Conservation (phyloP, 2,797 vertebrate species). For the Muraenolepis orangiensis region DNA sequence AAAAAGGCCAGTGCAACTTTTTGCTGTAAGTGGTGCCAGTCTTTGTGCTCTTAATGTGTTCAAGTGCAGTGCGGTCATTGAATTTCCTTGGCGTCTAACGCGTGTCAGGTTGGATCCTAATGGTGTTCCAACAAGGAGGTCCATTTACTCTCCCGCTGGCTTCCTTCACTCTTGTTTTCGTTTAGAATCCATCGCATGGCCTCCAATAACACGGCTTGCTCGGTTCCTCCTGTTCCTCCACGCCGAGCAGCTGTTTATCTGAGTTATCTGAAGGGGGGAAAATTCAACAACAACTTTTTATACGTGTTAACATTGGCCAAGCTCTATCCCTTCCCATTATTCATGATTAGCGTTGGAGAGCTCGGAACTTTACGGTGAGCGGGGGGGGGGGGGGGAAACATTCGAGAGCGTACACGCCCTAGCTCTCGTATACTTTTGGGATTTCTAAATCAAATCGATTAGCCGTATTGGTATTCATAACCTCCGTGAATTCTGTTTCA, state of each 20-base stretch:
- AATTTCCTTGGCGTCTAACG: conserved; percentile 77
- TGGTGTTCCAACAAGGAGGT: conserved; percentile 26
- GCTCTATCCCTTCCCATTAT: background rate
- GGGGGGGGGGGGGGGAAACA: too few relatives aligned
- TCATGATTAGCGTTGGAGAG: conserved; percentile 15
- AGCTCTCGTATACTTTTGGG: conserved; percentile 56
- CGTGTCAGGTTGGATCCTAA: conserved; percentile 55
- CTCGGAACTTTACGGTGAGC: conserved; percentile 48
- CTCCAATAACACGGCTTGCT: background rate
- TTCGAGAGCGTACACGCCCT: conserved; percentile 60
- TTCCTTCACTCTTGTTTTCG: conserved; percentile 35
- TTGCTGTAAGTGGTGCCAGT: conserved; percentile 70
- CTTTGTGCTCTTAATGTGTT: conserved; percentile 71
- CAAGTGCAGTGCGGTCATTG: conserved; percentile 68
- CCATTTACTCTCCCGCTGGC: conserved; percentile 3
- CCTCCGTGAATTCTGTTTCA: conserved; percentile 77
- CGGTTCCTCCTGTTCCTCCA: background rate
- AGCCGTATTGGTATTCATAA: conserved; percentile 79
- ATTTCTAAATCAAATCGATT: conserved; percentile 75
- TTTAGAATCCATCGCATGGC: conserved; percentile 36
- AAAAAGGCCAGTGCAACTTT: conserved; percentile 26
- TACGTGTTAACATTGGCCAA: background rate
- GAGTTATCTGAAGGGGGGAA: conserved; percentile 3
- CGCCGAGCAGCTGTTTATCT: conserved; percentile 29
- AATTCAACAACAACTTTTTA: background rate